Evolutionary conservation across 1,140 invertebrate genomes (phyloP), one percentile per base, ranked within the genome.

Genomic region (Delia radicum): DNA sequence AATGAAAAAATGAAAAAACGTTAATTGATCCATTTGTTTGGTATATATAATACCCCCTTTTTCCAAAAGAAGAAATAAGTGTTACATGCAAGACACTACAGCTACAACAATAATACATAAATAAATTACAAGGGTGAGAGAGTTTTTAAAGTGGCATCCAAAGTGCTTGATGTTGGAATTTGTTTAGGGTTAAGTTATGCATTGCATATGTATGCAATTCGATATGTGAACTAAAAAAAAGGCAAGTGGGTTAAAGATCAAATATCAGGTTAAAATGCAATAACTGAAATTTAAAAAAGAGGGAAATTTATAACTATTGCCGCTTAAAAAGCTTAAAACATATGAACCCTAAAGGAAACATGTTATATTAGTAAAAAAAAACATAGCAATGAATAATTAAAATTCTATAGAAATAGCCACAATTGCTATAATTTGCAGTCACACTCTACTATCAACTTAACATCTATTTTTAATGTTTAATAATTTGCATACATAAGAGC

Each of bases 1-100:
- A 2, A 21, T 21, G 18, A 0, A 55, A n/a, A 48, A 4, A 33
- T 5, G 42, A 48, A 55, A 55, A 55, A 18, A 55, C 48, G n/a
- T 55, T 55, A 55, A 55, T 55, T 55, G 48, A 55, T 55, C 48
- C 48, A 55, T 55, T 55, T 55, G 48, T 55, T 55, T 55, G 48
- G 48, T 55, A 55, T 10, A 37, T 37, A 10, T 13, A 55, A 10
- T 18, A 55, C 18, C 48, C n/a, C n/a, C 48, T 55, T 21, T 21
- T 55, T 18, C 2, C 18, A 21, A 55, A 18, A 55, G n/a, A 55
- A 48, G 15, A 48, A 48, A 55, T 21, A 55, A 55, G 24, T 21
- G 24, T 18, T 21, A 55, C 46, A 21, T 55, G n/a, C n/a, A 55
- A 55, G 7, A 55, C n/a, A 18, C 48, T 7, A 21, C 48, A 55